These are phyloP conservation scores for Eurytoma californica DNA, from an alignment of 2,888 invertebrate species.

Conservation along the genomic window DNA sequence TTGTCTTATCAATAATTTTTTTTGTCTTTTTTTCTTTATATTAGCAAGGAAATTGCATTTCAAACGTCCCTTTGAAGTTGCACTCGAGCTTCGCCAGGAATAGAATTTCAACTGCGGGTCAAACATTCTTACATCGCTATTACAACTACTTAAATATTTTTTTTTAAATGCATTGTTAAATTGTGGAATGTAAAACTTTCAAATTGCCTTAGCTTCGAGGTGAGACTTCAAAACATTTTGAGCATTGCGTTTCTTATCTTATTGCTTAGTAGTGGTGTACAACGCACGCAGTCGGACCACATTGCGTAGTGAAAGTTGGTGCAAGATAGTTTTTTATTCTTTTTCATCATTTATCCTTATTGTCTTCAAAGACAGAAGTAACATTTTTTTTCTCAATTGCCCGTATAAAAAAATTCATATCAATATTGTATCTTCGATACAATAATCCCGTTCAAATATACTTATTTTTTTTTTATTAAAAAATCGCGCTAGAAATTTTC, in stretches of 20 bases:
- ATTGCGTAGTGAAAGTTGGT: slow-evolving; percentile 1
- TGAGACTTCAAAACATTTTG: slow-evolving; percentile 17
- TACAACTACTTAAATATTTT: not conserved
- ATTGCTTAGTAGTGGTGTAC: slow-evolving; percentile 37
- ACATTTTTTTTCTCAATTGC: slow-evolving; percentile 10
- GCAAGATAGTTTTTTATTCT: slow-evolving; percentile 1
- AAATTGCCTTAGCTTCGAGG: not conserved
- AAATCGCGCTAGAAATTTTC: no score
- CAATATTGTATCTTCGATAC: slow-evolving; percentile 18
- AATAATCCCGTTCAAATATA: no score
- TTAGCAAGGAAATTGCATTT: slow-evolving; percentile 25
- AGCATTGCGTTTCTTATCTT: slow-evolving; percentile 34
- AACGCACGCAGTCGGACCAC: slow-evolving; percentile 19
- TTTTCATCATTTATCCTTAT: slow-evolving; percentile 32
- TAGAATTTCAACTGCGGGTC: not conserved
- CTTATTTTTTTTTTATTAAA: no score
- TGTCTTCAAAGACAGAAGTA: slow-evolving; percentile 38
- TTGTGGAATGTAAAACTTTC: slow-evolving; percentile 27
- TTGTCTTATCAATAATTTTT: not conserved
- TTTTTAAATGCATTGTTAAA: slow-evolving; percentile 5
- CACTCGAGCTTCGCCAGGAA: slow-evolving; percentile 2
- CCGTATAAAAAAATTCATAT: slow-evolving; percentile 30
- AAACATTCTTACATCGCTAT: not conserved
- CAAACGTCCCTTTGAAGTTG: slow-evolving; percentile 30
- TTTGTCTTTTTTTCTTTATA: no score